These are phyloP conservation scores for Pyrochroa serraticornis DNA, from an alignment of 2,888 invertebrate genomes.

Conservation along the genomic window DNA sequence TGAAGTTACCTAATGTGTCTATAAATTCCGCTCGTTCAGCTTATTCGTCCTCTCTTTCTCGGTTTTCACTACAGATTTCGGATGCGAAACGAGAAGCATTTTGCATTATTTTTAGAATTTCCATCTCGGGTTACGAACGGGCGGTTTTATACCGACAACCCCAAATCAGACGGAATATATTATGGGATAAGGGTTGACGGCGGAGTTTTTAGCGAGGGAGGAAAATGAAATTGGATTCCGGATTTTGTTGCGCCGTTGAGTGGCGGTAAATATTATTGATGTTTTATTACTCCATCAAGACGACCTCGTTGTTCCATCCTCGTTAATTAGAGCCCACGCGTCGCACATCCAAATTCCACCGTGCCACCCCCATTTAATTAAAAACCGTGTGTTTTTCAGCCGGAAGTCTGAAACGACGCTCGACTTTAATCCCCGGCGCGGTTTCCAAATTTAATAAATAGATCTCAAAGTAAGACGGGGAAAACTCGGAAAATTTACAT, in stretches of 20 bases:
- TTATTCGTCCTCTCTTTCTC: constrained; percentile 36
- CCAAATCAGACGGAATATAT: constrained; percentile 48
- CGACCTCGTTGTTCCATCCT: background rate
- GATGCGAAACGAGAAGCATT: constrained; percentile 33
- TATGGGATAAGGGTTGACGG: constrained; percentile 45
- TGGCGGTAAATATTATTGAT: constrained; percentile 40
- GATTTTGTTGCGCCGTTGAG: constrained; percentile 38
- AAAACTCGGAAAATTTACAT: constrained; percentile 32
- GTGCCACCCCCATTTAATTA: background rate
- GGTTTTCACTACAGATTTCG: constrained; percentile 32
- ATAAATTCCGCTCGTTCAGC: constrained; percentile 44
- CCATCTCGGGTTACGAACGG: constrained; percentile 40
- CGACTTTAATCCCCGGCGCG: constrained; percentile 6
- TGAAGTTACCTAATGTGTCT: constrained; percentile 48
- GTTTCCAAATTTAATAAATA: constrained; percentile 20
- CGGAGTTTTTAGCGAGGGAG: constrained; percentile 34
- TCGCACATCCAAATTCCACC: background rate
- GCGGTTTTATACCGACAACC: constrained; percentile 37
- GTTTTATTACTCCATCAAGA: constrained; percentile 34
- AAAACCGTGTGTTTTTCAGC: too few species aligned
- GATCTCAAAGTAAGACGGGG: constrained; percentile 10
- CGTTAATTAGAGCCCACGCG: background rate
- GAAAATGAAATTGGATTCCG: constrained; percentile 44
- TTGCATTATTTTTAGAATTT: constrained; percentile 46
- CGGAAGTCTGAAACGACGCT: too few species aligned